Base-by-base conservation (phyloP, 2,113 vertebrate species). In the Tetrao urogallus region DNA sequence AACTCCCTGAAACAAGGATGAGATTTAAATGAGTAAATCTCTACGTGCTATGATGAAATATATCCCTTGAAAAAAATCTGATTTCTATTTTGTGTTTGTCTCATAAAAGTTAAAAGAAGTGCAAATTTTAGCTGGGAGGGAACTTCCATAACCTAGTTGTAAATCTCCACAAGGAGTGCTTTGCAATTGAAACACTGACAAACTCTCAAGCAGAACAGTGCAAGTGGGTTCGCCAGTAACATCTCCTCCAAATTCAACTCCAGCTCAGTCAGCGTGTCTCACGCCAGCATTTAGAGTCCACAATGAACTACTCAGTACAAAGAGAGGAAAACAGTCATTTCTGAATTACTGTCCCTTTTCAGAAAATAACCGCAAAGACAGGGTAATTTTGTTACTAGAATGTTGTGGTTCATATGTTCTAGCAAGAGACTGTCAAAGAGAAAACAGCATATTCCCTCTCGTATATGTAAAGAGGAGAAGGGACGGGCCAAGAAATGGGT, bases 91-190 rank as follows among this genome's bases (percentile, higher is more conserved):
- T 89, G 43, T 79, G 57, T 64, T 88, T 88, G 74, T 93, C 64
- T 87, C 86, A 93, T 92, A 94, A 96, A 97, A 97, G 81, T 91
- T 97, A 91, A 96, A 95, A 97, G 92, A 94, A 96, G 85, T 64
- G 28, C 71, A 96, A 91, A 89, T 95, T 97, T 96, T 89, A 92
- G 82, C 94, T 95, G 69, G 38, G 88, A 87, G 85, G 79, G 81
- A 93, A 81, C 67, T 86, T 97, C 96, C 94, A 96, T 82, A 86
- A 87, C 76, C 64, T 58, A 83, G 85, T 88, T 96, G 95, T 93
- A 97, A 97, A 97, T 97, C 89, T 93, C 69, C 81, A 64, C 58
- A 90, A 92, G 83, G 75, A 97, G 81, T 21, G 40, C 88, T 95
- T 94, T 95, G 87, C 88, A 91, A n/a, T 0, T 92, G 76, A 96